A percentile compares a stretch with the other conserved stretches of the same genome.
Evolutionary conservation across 30 jellyfish, hydroid and myxozoan species (phyloP).

Genomic region (Aurelia aurita): DNA sequence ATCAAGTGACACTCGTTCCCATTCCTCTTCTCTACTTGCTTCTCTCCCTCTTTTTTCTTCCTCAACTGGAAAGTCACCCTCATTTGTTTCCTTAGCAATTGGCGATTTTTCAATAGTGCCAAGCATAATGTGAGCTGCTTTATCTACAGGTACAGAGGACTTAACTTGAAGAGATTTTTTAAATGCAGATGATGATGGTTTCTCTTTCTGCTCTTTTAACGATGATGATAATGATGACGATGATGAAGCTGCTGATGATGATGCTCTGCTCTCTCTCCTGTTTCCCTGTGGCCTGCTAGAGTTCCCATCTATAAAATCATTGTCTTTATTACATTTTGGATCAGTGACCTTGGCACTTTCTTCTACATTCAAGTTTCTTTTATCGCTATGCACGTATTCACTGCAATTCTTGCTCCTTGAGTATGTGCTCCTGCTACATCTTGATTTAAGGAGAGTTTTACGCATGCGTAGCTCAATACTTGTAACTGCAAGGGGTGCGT

Average conservation of each 20-base stretch:
- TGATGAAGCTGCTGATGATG: neutral
- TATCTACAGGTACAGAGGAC: no score
- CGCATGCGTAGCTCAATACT: constrained; percentile 50
- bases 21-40: neutral
- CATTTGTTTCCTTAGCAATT: no score
- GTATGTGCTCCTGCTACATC: neutral
- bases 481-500: constrained; percentile 51
- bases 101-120: no score
- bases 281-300: neutral
- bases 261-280: neutral
- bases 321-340: neutral
- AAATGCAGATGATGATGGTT: neutral
- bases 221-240: neutral
- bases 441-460: constrained; percentile 13
- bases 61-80: neutral
- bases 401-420: neutral
- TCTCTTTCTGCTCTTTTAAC: neutral
- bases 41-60: neutral
- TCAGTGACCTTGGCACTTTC: neutral
- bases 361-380: neutral
- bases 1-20: neutral
- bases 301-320: no score
- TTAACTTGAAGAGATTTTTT: no score
- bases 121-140: no score
- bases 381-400: no score